A percentile compares a stretch with the other conserved stretches of the same genome.
Evolutionary conservation across 1,140 invertebrate species (phyloP).

Genomic region (Apocrypta bakeri): DNA sequence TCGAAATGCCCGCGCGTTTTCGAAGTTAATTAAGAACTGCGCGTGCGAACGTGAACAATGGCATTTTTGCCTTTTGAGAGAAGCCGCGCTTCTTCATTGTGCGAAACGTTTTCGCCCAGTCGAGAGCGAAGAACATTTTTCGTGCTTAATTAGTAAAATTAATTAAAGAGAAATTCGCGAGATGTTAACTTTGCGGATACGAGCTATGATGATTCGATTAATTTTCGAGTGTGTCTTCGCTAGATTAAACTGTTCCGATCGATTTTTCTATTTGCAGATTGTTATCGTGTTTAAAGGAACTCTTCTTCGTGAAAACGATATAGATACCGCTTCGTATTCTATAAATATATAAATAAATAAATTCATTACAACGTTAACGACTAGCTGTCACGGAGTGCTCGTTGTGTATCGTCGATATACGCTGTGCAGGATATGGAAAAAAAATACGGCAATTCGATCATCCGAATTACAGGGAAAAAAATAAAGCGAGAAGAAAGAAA

Average conservation of each 20-base stretch:
- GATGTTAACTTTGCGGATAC: too few relatives aligned
- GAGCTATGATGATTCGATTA: not conserved
- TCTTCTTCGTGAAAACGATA: not conserved
- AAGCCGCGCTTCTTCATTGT: not conserved
- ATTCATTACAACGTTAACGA: not conserved
- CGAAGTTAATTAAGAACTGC: constrained; percentile 1
- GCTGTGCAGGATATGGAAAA: not conserved
- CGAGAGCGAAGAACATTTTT: not conserved
- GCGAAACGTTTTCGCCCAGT: not conserved
- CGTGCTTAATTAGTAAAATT: constrained; percentile 5
- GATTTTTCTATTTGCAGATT: too few relatives aligned
- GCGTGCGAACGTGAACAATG: not conserved
- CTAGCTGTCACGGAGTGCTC: not conserved
- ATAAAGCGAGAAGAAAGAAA: not conserved
- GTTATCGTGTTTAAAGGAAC: too few relatives aligned
- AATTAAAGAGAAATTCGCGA: not conserved
- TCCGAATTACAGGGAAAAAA: not conserved
- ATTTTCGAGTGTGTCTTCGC: not conserved
- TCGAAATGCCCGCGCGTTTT: constrained; percentile 5
- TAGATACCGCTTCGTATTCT: too few relatives aligned
- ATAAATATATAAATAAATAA: not conserved
- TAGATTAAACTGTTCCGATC: too few relatives aligned
- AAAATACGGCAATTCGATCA: not conserved
- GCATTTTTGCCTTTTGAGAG: constrained; percentile 16
- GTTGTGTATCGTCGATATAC: not conserved